phyloP scores from a whole-genome alignment of 1,140 invertebrate species.

The honey bee (Apis mellifera) region DNA sequence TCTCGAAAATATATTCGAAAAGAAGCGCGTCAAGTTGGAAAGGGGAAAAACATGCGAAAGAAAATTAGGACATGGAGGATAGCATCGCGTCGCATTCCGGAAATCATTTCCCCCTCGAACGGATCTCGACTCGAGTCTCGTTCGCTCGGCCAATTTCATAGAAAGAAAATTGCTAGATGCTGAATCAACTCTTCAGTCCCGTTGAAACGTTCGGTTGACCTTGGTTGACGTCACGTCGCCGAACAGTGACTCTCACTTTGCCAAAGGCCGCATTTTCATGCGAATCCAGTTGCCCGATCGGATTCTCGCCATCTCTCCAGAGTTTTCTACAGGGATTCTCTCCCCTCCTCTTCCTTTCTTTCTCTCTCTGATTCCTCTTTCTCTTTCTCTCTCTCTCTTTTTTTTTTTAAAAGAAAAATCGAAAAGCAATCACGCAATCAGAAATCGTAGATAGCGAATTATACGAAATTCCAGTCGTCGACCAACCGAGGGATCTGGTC shows the following conservation, averaged over 20 bases:
- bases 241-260: slow-evolving; percentile 61
- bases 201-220: slow-evolving; percentile 59
- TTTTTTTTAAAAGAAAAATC: too few relatives aligned
- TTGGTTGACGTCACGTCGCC: slow-evolving; percentile 59
- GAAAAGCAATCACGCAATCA: too few relatives aligned
- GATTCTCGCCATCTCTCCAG: not conserved
- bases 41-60: too few relatives aligned
- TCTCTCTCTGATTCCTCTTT: too few relatives aligned
- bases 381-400: too few relatives aligned
- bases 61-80: not conserved
- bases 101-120: too few relatives aligned
- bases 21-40: not conserved
- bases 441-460: too few relatives aligned
- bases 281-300: slow-evolving; percentile 35
- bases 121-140: too few relatives aligned
- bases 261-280: slow-evolving; percentile 42
- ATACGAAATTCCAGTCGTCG: too few relatives aligned
- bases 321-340: too few relatives aligned
- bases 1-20: not conserved
- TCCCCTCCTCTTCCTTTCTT: too few relatives aligned
- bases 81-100: not conserved
- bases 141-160: slow-evolving; percentile 31
- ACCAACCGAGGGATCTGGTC: too few relatives aligned
- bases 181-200: slow-evolving; percentile 58
- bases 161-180: slow-evolving; percentile 54